phyloP scores from a whole-genome alignment of 2,888 invertebrate genomes.

The Netelia virgata region DNA sequence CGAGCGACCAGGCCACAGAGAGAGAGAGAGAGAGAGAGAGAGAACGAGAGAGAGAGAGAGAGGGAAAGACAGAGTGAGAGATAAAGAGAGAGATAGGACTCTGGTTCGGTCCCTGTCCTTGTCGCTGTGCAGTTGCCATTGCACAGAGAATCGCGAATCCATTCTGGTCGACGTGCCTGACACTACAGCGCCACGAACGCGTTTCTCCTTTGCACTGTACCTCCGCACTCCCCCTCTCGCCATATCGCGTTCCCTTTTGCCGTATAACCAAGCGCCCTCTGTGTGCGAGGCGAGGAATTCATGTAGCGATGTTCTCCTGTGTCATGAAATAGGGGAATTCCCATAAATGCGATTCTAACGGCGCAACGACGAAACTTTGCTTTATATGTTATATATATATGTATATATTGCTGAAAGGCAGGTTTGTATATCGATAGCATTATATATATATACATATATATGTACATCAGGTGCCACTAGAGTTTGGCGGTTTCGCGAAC shows the following conservation, averaged over 20 bases:
- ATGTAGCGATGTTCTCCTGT: not conserved
- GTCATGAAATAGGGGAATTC: not conserved
- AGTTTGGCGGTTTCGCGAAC: conserved; percentile 4
- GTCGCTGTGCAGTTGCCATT: conserved; percentile 7
- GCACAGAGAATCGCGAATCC: conserved; percentile 20
- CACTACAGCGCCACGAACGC: conserved; percentile 15
- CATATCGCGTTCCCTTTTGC: not conserved
- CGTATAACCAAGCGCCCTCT: not conserved
- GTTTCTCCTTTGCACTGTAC: conserved; percentile 18
- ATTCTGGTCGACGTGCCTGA: conserved; percentile 28
- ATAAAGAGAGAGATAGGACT: conserved; percentile 6
- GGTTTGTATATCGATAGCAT: too few species aligned
- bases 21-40: conserved; percentile 17
- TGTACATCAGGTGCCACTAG: conserved; percentile 13
- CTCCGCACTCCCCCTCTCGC: too few species aligned
- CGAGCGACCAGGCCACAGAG: not conserved
- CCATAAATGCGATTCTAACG: conserved; percentile 48
- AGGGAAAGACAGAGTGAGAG: conserved; percentile 26
- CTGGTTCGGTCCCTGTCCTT: not conserved
- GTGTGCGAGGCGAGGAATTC: not conserved
- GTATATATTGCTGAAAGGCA: not conserved
- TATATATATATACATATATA: not conserved
- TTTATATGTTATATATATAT: conserved; percentile 19
- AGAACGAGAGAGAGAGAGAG: not conserved
- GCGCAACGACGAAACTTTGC: conserved; percentile 42